Evolutionary conservation across 2,113 vertebrate species (phyloP).

Genomic region (Anhinga rufa): DNA sequence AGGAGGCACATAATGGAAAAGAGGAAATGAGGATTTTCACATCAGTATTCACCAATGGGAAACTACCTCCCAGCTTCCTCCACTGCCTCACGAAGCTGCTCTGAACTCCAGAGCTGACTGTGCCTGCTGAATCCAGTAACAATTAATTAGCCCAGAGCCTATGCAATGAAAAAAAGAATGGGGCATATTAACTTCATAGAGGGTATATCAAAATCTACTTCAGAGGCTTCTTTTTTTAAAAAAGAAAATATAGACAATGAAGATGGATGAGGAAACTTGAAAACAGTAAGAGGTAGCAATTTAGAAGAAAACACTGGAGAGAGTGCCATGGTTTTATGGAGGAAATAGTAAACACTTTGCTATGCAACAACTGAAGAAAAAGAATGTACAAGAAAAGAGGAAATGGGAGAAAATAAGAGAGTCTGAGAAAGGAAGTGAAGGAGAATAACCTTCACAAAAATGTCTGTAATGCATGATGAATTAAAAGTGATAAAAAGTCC

Average conservation of each 20-base stretch:
- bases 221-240: neutral
- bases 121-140: neutral
- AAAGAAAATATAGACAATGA: neutral
- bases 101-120: neutral
- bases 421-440: neutral
- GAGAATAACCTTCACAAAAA: neutral
- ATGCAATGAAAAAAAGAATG: neutral
- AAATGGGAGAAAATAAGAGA: neutral
- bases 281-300: neutral
- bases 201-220: neutral
- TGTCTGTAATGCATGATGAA: neutral
- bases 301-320: neutral
- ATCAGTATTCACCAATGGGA: neutral
- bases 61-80: neutral
- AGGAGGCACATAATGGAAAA: neutral
- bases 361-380: neutral
- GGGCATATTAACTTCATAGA: neutral
- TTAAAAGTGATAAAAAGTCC: neutral
- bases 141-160: neutral
- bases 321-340: neutral
- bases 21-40: neutral
- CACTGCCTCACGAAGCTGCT: neutral
- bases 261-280: neutral
- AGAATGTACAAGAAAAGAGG: neutral
- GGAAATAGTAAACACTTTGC: neutral